Evolutionary conservation across 2,113 vertebrate genomes (phyloP).

Genomic region (Cariama cristata): DNA sequence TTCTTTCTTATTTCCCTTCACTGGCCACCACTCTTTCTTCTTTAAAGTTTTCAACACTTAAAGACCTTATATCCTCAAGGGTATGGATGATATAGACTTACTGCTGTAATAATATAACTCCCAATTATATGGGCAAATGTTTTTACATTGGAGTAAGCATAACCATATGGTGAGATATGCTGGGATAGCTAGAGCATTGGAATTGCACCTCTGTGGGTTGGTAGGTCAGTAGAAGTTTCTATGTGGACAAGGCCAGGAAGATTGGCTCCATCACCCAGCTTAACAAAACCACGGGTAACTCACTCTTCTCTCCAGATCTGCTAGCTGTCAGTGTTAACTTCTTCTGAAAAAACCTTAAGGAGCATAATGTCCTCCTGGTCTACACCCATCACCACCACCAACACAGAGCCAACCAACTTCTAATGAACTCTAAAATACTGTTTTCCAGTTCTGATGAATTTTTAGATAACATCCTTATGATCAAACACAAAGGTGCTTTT

Average conservation of each 20-base stretch:
- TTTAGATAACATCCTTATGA: not conserved
- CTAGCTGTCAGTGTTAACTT: not conserved
- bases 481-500: not conserved
- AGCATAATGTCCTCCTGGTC: not conserved
- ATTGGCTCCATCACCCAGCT: not conserved
- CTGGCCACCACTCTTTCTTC: not conserved
- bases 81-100: not conserved
- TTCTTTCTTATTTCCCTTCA: not conserved
- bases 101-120: not conserved
- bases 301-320: not conserved
- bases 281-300: not conserved
- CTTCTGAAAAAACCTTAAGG: not conserved
- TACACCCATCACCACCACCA: not conserved
- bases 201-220: not conserved
- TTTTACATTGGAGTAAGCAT: not conserved
- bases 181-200: not conserved
- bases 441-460: not conserved
- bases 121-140: not conserved
- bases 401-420: not conserved
- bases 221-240: not conserved
- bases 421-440: not conserved
- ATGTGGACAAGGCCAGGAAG: not conserved
- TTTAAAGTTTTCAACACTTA: not conserved
- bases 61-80: not conserved
- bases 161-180: not conserved